These are phyloP conservation scores for Lucifuga dentata DNA, from an alignment of 2,113 vertebrate species.

Conservation along the genomic window DNA sequence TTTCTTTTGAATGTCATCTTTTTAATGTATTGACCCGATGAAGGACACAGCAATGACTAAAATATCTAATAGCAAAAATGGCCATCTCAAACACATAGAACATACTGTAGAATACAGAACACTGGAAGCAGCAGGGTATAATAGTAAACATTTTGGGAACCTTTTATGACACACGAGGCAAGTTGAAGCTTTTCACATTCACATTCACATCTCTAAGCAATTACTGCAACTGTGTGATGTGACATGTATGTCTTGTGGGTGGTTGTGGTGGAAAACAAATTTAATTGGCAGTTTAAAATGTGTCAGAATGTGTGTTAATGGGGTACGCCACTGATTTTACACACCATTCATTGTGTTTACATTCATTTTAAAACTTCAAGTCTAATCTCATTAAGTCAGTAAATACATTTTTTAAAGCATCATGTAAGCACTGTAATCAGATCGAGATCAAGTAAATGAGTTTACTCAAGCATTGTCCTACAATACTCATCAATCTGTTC, in stretches of 20 bases:
- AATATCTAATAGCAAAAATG: not conserved
- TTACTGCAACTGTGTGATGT: not conserved
- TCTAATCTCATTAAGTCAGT: too few relatives aligned
- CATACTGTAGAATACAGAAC: too few relatives aligned
- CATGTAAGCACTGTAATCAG: too few relatives aligned
- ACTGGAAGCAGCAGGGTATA: not conserved
- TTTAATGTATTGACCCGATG: constrained; percentile 3
- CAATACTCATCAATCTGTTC: too few relatives aligned
- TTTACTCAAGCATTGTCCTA: too few relatives aligned
- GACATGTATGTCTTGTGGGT: constrained; percentile 5
- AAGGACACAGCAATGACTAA: not conserved
- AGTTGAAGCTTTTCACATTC: not conserved
- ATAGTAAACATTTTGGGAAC: not conserved
- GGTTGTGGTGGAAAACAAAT: constrained; percentile 6
- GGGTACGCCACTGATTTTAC: too few relatives aligned
- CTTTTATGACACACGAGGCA: not conserved
- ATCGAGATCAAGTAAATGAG: too few relatives aligned
- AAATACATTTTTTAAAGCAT: too few relatives aligned
- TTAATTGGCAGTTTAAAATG: not conserved
- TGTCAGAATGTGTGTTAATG: constrained; percentile 5
- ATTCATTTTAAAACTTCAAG: too few relatives aligned
- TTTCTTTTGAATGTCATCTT: constrained; percentile 9
- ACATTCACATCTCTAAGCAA: not conserved
- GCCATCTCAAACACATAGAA: not conserved
- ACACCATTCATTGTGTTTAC: too few relatives aligned